Evolutionary conservation across 2,797 vertebrate species (phyloP).

Genomic region (Epinephelus coioides): DNA sequence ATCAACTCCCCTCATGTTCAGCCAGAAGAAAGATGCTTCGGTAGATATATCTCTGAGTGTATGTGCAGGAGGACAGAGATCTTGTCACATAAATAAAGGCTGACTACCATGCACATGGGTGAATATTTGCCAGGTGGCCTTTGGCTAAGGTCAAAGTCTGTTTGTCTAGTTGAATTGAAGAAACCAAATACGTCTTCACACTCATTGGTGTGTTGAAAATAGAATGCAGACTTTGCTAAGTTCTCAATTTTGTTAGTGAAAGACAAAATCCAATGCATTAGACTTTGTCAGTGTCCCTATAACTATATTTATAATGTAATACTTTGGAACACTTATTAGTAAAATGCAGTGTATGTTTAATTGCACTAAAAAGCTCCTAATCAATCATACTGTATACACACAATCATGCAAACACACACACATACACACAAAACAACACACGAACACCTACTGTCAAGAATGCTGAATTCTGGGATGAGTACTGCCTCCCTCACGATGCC

Average conservation of each 20-base stretch:
- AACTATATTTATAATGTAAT: neutral
- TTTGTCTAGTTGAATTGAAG: constrained; percentile 1
- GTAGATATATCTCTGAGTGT: constrained; percentile 34
- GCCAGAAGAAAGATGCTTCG: constrained; percentile 38
- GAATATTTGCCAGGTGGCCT: constrained; percentile 29
- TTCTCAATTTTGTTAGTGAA: neutral
- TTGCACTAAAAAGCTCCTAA: neutral
- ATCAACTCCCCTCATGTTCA: constrained; percentile 64
- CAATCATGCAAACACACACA: constrained; percentile 13
- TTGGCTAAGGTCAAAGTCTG: constrained; percentile 16
- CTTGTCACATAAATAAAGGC: constrained; percentile 43
- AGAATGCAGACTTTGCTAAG: neutral
- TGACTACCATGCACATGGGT: constrained; percentile 3
- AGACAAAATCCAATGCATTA: neutral
- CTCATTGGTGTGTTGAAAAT: neutral
- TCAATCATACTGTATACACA: neutral
- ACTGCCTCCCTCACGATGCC: constrained; percentile 12
- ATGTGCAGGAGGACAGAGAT: constrained; percentile 17
- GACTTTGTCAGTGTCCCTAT: neutral
- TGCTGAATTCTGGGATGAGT: constrained; percentile 3
- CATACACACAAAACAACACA: neutral
- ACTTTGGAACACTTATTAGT: neutral
- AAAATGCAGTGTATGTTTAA: neutral
- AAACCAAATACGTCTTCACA: neutral
- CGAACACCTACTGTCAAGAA: neutral